These are phyloP conservation scores for Gopherus flavomarginatus DNA, from an alignment of 2,113 vertebrate genomes.

Conservation along the genomic window DNA sequence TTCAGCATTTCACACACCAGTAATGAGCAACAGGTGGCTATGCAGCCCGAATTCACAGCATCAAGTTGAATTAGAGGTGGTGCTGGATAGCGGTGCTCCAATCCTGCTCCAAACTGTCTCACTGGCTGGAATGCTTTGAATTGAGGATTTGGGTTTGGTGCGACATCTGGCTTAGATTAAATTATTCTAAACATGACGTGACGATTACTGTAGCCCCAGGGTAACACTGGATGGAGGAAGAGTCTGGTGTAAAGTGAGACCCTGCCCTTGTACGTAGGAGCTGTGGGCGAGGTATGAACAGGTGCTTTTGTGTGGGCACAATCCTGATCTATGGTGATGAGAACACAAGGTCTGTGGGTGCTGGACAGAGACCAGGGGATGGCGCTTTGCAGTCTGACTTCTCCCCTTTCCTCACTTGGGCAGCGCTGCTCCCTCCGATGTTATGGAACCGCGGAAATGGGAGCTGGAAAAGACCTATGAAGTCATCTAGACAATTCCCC, in stretches of 20 bases:
- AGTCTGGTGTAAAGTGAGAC: not conserved
- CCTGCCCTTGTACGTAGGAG: not conserved
- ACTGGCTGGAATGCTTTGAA: not conserved
- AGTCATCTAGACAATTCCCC: not conserved
- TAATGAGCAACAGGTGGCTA: not conserved
- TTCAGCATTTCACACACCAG: not conserved
- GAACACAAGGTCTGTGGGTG: not conserved
- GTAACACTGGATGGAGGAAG: not conserved
- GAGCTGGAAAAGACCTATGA: not conserved
- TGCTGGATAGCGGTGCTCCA: rapidly evolving
- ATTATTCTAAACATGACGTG: not conserved
- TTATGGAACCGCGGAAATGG: not conserved
- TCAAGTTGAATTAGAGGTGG: not conserved
- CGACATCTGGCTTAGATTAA: not conserved
- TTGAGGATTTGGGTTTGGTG: not conserved
- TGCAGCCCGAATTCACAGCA: not conserved
- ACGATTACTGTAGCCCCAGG: not conserved
- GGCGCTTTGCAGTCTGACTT: not conserved
- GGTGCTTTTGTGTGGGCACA: not conserved
- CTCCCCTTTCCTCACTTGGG: not conserved
- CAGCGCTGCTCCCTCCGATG: not conserved
- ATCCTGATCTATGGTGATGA: not conserved
- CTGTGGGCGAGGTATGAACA: not conserved
- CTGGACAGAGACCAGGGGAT: not conserved
- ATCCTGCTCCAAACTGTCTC: not conserved